These are phyloP conservation scores for Alfaro cultratus DNA, from an alignment of 2,797 vertebrate genomes.

Conservation along the genomic window DNA sequence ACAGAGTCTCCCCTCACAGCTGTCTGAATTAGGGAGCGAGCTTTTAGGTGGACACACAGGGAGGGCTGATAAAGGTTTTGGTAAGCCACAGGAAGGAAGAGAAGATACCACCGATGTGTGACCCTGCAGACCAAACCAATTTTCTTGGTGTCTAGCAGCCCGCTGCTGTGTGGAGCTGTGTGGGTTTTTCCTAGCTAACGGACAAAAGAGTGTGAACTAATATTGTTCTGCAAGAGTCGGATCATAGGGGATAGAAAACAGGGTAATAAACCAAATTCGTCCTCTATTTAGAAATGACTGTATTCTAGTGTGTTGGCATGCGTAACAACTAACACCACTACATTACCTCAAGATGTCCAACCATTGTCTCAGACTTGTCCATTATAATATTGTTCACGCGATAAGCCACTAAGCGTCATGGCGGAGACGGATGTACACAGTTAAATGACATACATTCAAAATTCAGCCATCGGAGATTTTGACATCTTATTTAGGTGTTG, in stretches of 20 bases:
- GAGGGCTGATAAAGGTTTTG: constrained; percentile 41
- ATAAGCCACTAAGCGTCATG: no score
- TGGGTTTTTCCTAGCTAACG: constrained; percentile 7
- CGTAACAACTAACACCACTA: neutral
- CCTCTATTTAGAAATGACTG: neutral
- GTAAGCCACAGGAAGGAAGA: constrained; percentile 40
- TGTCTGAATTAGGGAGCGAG: constrained; percentile 15
- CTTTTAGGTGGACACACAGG: constrained; percentile 12
- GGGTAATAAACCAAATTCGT: neutral
- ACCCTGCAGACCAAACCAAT: constrained; percentile 71
- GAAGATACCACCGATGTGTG: constrained; percentile 53
- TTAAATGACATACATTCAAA: no score
- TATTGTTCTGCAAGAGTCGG: constrained; percentile 21
- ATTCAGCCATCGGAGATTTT: no score
- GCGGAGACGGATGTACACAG: no score
- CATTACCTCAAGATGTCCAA: neutral
- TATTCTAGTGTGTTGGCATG: constrained; percentile 19
- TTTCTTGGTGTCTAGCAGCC: constrained; percentile 60
- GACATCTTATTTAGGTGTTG: no score
- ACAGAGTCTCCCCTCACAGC: constrained; percentile 10
- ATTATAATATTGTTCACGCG: neutral
- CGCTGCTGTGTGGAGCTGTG: constrained; percentile 16
- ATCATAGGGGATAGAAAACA: constrained; percentile 11
- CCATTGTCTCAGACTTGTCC: constrained; percentile 18
- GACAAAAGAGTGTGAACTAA: constrained; percentile 25